Percentiles rank a stretch among this genome's conserved stretches.
These are phyloP conservation scores for Rapana venosa DNA, from an alignment of 2,888 invertebrate species.

Conservation along the genomic window DNA sequence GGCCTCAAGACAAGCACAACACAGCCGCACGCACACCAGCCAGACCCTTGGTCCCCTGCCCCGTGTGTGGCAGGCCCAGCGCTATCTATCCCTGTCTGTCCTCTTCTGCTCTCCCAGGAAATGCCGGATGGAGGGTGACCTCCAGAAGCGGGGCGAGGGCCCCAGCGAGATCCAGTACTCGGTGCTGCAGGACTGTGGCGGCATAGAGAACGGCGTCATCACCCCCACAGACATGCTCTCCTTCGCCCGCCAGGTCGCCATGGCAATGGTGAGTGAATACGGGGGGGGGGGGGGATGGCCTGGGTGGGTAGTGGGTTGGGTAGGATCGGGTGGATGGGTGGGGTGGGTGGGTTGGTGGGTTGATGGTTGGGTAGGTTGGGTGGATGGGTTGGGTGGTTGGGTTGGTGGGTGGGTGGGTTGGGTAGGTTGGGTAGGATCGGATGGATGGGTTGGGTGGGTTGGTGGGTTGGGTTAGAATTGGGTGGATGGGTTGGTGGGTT, in stretches of 20 bases:
- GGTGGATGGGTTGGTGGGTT: neutral
- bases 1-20: no score
- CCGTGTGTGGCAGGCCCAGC: no score
- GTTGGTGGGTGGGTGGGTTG: no score
- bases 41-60: no score
- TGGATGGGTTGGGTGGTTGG: neutral
- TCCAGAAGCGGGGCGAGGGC: conserved; percentile 60
- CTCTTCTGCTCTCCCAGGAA: no score
- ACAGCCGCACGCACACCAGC: no score
- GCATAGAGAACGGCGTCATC: conserved; percentile 71
- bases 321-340: neutral
- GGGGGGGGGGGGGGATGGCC: neutral
- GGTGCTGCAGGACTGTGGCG: conserved; percentile 71
- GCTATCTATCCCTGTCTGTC: no score
- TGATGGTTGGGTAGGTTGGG: neutral
- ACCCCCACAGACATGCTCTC: conserved; percentile 86
- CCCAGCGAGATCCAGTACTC: conserved; percentile 69
- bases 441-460: no score
- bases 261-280: conserved; percentile 87
- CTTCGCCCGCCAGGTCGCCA: conserved; percentile 89
- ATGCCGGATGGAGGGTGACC: conserved; percentile 73
- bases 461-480: neutral
- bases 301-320: neutral
- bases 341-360: no score
- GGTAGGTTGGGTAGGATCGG: no score